phyloP scores from a whole-genome alignment of 2,888 invertebrate genomes.

The Nysson spinosus region DNA sequence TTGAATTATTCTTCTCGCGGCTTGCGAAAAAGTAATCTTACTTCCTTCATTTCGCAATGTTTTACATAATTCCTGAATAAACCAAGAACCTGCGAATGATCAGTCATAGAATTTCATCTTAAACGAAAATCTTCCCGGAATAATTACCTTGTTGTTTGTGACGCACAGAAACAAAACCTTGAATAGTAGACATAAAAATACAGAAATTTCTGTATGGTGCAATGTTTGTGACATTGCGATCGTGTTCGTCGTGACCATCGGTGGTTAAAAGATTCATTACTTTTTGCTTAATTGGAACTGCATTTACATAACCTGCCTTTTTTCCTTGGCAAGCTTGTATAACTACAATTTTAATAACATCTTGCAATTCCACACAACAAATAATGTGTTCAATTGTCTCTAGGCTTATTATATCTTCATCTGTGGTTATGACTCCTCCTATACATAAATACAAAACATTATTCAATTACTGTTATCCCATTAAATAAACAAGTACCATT shows the following conservation, averaged over 20 bases:
- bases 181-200: slow-evolving; percentile 63
- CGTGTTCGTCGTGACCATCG: too few species aligned
- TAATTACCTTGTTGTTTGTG: slow-evolving; percentile 55
- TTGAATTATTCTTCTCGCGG: slow-evolving; percentile 30
- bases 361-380: slow-evolving; percentile 73
- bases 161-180: slow-evolving; percentile 59
- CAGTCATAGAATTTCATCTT: too few species aligned
- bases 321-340: slow-evolving; percentile 81
- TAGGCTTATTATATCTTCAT: slow-evolving; percentile 78
- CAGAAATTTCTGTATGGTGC: slow-evolving; percentile 38
- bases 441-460: too few species aligned
- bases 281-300: not conserved
- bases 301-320: slow-evolving; percentile 31
- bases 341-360: slow-evolving; percentile 80
- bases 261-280: slow-evolving; percentile 15
- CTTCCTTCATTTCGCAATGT: slow-evolving; percentile 33
- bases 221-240: slow-evolving; percentile 21
- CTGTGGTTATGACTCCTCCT: slow-evolving; percentile 78
- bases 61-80: slow-evolving; percentile 63
- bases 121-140: too few species aligned
- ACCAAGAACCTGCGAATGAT: slow-evolving; percentile 62
- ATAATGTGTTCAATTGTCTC: slow-evolving; percentile 78
- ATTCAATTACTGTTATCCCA: too few species aligned
- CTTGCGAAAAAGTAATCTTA: slow-evolving; percentile 30
- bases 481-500: not conserved